Percentiles rank a stretch among this genome's conserved stretches.
phyloP scores from a whole-genome alignment of 2,113 vertebrate genomes.

The Menidia beryllina region DNA sequence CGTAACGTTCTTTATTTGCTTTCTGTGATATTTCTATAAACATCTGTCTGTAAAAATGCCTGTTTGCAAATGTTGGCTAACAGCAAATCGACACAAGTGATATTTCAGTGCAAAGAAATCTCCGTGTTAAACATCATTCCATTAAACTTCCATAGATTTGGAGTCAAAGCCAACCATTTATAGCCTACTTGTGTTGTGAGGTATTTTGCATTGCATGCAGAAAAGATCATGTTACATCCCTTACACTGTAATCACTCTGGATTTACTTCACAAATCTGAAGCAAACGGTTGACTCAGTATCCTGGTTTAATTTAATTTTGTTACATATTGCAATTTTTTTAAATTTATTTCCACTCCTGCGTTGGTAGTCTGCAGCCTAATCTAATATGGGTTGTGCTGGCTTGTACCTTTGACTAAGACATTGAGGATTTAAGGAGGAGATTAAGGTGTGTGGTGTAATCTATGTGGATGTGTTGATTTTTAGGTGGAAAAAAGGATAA shows the following conservation, averaged over 20 bases:
- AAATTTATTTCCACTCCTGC: slow-evolving; percentile 24
- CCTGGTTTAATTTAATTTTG: slow-evolving; percentile 36
- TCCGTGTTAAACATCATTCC: slow-evolving; percentile 3
- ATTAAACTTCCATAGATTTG: slow-evolving; percentile 29
- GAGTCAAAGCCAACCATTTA: slow-evolving; percentile 50
- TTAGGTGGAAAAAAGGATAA: slow-evolving; percentile 62
- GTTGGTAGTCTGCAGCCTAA: slow-evolving; percentile 41
- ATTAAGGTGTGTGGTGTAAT: slow-evolving; percentile 69
- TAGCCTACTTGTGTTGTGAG: slow-evolving; percentile 34
- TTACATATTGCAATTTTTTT: slow-evolving; percentile 23
- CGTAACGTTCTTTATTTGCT: too few species aligned
- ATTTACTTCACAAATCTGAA: slow-evolving; percentile 71
- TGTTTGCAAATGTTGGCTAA: neutral
- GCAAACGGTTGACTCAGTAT: slow-evolving; percentile 66
- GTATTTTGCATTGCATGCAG: slow-evolving; percentile 46
- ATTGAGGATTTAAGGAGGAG: slow-evolving; percentile 70
- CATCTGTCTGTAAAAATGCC: too few species aligned
- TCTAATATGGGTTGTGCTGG: slow-evolving; percentile 76
- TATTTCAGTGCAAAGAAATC: neutral
- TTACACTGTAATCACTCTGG: slow-evolving; percentile 67
- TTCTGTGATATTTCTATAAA: too few species aligned
- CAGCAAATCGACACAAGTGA: neutral
- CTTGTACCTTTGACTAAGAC: slow-evolving; percentile 71
- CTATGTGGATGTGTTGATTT: slow-evolving; percentile 64
- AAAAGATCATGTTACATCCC: slow-evolving; percentile 65